Evolutionary conservation across 1,140 invertebrate species (phyloP).

Genomic region (Meloidogyne exigua): DNA sequence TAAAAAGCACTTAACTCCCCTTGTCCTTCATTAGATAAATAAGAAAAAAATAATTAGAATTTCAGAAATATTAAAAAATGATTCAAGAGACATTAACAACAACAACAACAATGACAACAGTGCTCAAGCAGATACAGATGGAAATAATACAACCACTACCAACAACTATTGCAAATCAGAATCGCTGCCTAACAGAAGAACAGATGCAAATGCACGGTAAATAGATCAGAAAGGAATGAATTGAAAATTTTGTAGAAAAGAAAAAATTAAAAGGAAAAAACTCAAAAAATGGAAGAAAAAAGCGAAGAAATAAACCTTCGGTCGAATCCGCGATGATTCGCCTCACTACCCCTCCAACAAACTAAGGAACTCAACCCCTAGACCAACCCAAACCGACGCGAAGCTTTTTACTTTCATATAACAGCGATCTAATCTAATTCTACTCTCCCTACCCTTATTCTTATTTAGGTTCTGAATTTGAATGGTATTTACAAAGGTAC

Average conservation of each 20-base stretch:
- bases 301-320: too few species aligned
- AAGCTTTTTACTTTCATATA: too few species aligned
- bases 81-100: not conserved
- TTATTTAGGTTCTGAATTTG: slow-evolving; percentile 44
- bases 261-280: not conserved
- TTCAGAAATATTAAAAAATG: slow-evolving; percentile 6
- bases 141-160: not conserved
- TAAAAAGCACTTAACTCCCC: not conserved
- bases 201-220: slow-evolving; percentile 24
- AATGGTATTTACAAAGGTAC: slow-evolving; percentile 59
- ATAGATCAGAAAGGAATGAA: not conserved
- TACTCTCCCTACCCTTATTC: not conserved
- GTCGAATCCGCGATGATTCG: too few species aligned
- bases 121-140: not conserved
- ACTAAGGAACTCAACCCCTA: too few species aligned
- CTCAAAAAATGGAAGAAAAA: not conserved
- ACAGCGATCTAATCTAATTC: not conserved
- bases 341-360: too few species aligned
- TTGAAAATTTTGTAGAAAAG: not conserved
- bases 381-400: too few species aligned
- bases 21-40: not conserved
- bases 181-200: slow-evolving; percentile 15
- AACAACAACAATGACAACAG: slow-evolving; percentile 1
- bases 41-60: not conserved
- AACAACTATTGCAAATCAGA: not conserved